phyloP scores from a whole-genome alignment of 1,140 invertebrate species.

The Portunus trituberculatus region DNA sequence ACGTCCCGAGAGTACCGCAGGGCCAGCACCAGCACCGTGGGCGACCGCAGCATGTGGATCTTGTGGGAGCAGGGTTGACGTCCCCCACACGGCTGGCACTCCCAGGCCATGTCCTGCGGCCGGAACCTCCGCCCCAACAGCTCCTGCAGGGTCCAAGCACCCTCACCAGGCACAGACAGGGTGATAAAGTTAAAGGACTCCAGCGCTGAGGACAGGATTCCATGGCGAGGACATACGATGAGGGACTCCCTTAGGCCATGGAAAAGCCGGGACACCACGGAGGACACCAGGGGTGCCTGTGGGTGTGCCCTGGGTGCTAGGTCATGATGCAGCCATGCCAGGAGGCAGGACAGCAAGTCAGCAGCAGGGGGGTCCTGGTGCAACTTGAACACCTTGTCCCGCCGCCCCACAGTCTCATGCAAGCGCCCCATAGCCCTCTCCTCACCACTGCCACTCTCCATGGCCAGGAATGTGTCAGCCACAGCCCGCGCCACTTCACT shows the following conservation, averaged over 20 bases:
- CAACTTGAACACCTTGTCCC: conserved; percentile 23
- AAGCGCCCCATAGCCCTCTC: not conserved
- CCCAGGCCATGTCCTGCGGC: conserved; percentile 28
- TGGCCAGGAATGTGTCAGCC: not conserved
- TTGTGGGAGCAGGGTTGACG: not conserved
- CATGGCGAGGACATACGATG: not conserved
- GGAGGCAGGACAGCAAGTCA: not conserved
- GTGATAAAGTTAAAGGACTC: conserved; percentile 24
- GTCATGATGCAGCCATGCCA: conserved; percentile 17
- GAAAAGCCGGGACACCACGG: conserved; percentile 5
- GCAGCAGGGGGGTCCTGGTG: not conserved
- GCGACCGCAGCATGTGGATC: not conserved
- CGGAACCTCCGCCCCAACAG: not conserved
- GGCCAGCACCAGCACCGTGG: not conserved
- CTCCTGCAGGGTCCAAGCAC: not conserved
- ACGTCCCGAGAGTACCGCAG: not conserved
- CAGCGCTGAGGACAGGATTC: not conserved
- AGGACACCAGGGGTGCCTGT: not conserved
- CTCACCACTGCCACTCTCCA: not conserved
- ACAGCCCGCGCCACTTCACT: not conserved
- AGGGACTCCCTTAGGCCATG: conserved; percentile 39
- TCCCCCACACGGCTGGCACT: not conserved
- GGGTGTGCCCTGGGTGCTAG: not conserved
- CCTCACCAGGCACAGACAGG: not conserved
- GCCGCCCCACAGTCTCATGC: not conserved